Evolutionary conservation across 1,140 invertebrate species (phyloP), one percentile per base, ranked within the genome.

Genomic region (Druon quercuslanigerum): DNA sequence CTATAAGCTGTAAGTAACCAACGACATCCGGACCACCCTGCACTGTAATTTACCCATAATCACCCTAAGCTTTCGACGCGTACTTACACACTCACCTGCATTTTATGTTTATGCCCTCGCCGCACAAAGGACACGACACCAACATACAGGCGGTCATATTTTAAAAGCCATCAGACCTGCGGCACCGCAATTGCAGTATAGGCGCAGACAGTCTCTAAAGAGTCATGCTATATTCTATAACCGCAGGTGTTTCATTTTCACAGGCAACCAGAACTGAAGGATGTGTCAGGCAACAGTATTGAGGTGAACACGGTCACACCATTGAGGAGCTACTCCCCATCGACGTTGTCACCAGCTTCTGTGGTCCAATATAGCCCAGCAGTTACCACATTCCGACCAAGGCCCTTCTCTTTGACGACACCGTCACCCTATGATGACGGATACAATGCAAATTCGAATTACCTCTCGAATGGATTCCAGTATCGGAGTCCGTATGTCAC

Each of bases 251-350:
- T 52, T 8, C 73, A 54, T n/a, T 50, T 79, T 79, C 82, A 17
- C 85, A 91, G 90, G 46, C 84, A 87, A 81, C 81, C 87, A 12
- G 84, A 86, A 75, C 50, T 86, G 17, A 88, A 86, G 60, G 87
- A 89, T 72, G 77, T 88, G 3, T 75, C 88, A 14, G 86, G 85
- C 50, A 91, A 91, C 72, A 89, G 87, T 19, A 90, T 91, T 19
- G 90, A 87, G 71, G 72, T 76, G 12, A 87, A 82, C 71, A 85
- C 82, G 14, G 81, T 82, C 17, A 83, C 83, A 54, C 82, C 84
- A 50, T 57, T 81, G 33, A 75, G 80, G 73, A 72, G 71, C 7
- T 78, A 79, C 71, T 76, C 77, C 50, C 71, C 82, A 6, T 77
- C 81, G n/a, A 84, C 81, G 52, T 71, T 80, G 81, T 60, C 81